Base-by-base conservation (phyloP, 2,797 vertebrate species). In the Anguilla marmorata region DNA sequence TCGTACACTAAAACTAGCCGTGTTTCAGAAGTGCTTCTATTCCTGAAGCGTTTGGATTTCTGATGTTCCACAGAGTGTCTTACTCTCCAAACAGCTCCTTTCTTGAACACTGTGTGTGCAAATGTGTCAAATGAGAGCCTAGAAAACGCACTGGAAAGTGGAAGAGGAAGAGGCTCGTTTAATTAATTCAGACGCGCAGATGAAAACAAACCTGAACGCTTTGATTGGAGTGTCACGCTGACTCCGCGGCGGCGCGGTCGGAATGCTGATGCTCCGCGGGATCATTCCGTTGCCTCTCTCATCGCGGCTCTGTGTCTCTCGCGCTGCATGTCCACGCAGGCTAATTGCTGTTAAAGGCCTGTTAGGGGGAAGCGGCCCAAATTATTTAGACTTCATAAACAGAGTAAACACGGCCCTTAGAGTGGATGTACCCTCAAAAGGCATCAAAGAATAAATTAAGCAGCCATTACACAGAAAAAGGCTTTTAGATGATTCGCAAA, bases 311-410 rank as follows among this genome's bases (percentile, higher is more conserved):
- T 90, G 87, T 93, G 92, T 94, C 94, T 93, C 89, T 88, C n/a
- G 89, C 89, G 90, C 89, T 93, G 82, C 89, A 88, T 94, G 95
- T 96, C 95, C 91, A 0, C 87, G 92, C 93, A 95, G 92, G 94
- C 94, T 96, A 96, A 96, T 95, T 96, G 95, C 96, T 95, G 95
- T 95, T 96, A 96, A 95, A 96, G 95, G 95, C 95, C 93, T 95
- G 93, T 93, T 94, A 93, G 93, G 92, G 37, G 96, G 95, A 95
- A 94, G 94, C 95, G 95, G 93, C 93, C 93, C 93, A 93, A 92
- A 94, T 96, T 95, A 95, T 95, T 96, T 95, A 95, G 93, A 92
- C 93, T 96, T 96, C 91, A 93, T 96, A 96, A 96, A 95, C 93
- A 94, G 90, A 95, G 95, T 95, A 95, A 95, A 96, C 94, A 95